phyloP scores from a whole-genome alignment of 1,140 invertebrate species.

The Aphis craccivora region DNA sequence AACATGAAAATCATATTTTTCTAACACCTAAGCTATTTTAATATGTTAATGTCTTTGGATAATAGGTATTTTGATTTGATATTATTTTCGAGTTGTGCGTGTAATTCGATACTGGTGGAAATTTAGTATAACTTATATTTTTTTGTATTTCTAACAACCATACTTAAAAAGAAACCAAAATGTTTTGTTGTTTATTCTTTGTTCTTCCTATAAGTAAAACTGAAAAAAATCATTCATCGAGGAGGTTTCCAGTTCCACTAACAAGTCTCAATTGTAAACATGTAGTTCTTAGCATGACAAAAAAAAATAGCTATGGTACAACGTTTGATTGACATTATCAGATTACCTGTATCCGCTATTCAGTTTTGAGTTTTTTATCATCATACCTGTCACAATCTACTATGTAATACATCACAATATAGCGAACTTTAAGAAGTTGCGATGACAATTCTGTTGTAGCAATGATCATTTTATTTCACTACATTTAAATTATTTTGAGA shows the following conservation, averaged over 20 bases:
- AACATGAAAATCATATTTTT: background rate
- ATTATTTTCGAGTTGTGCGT: background rate
- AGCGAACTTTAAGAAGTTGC: background rate
- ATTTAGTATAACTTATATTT: background rate
- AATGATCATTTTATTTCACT: background rate
- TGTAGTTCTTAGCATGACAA: background rate
- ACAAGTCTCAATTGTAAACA: background rate
- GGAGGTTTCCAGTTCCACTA: background rate
- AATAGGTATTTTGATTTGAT: background rate
- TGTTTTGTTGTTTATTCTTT: background rate
- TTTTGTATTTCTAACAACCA: background rate
- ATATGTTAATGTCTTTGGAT: background rate
- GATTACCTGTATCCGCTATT: background rate
- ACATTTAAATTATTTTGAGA: background rate
- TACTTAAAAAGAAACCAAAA: background rate
- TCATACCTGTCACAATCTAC: background rate
- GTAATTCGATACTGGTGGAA: background rate
- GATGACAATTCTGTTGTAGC: background rate
- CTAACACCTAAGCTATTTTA: background rate
- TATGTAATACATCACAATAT: background rate
- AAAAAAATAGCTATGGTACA: background rate
- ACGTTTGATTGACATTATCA: background rate
- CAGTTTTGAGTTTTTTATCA: background rate
- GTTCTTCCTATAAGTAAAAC: background rate
- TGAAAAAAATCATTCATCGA: background rate